Percentiles rank a stretch among this genome's conserved stretches.
Conservation (phyloP, 2,888 invertebrate genomes). For the Buathra laborator region DNA sequence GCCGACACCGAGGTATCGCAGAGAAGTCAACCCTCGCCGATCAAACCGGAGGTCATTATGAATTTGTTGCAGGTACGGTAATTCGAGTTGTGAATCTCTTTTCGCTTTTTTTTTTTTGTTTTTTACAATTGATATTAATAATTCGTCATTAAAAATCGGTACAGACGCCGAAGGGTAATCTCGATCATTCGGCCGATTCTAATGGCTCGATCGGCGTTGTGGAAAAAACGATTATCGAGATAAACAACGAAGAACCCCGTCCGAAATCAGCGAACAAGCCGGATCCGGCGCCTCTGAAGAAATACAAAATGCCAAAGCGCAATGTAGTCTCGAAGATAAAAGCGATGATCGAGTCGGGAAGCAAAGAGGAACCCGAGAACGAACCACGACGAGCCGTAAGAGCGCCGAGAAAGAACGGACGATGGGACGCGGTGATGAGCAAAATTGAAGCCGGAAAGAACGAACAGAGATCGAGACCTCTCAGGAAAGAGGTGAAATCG, state of each 20-base stretch:
- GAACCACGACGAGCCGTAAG: slow-evolving; percentile 87
- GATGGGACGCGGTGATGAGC: slow-evolving; percentile 95
- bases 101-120: neutral
- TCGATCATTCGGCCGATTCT: slow-evolving; percentile 74
- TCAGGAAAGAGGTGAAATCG: slow-evolving; percentile 95
- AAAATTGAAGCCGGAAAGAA: slow-evolving; percentile 91
- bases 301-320: slow-evolving; percentile 92
- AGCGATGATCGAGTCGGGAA: slow-evolving; percentile 88
- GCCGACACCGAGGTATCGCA: slow-evolving; percentile 87
- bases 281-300: slow-evolving; percentile 86
- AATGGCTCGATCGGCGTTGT: slow-evolving; percentile 71
- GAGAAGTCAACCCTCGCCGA: slow-evolving; percentile 85
- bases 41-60: slow-evolving; percentile 82
- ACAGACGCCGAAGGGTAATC: slow-evolving; percentile 70
- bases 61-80: slow-evolving; percentile 77
- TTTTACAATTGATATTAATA: neutral
- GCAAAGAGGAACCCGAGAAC: slow-evolving; percentile 87
- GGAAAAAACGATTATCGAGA: slow-evolving; percentile 79
- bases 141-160: slow-evolving; percentile 14
- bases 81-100: neutral
- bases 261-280: slow-evolving; percentile 72
- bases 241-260: slow-evolving; percentile 55
- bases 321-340: slow-evolving; percentile 92
- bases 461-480: slow-evolving; percentile 90
- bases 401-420: slow-evolving; percentile 88